phyloP scores from a whole-genome alignment of 1,140 invertebrate genomes.

The Camponotus vicinus region DNA sequence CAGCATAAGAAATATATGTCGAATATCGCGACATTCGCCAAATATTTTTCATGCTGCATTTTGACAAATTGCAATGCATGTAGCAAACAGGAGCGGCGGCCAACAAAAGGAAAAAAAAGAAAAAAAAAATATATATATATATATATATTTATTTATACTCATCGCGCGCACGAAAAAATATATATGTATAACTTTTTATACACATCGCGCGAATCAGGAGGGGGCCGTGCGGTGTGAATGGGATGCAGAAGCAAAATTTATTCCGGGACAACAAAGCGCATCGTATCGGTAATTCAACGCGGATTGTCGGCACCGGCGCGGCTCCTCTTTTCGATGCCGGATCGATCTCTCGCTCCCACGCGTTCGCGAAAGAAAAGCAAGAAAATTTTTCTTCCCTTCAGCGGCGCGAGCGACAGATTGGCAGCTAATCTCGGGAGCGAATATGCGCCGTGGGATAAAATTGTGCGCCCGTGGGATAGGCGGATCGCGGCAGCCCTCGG shows the following conservation, averaged over 20 bases:
- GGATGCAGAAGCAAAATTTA: slow-evolving; percentile 17
- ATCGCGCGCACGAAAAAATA: neutral
- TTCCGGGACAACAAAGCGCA: slow-evolving; percentile 43
- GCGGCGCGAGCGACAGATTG: slow-evolving; percentile 42
- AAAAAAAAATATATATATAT: neutral
- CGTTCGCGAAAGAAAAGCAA: slow-evolving; percentile 33
- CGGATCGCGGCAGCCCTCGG: slow-evolving; percentile 17
- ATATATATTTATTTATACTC: neutral
- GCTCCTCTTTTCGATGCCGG: neutral
- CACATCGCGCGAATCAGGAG: slow-evolving; percentile 20
- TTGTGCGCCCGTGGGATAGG: neutral
- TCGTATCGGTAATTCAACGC: slow-evolving; percentile 32
- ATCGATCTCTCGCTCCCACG: slow-evolving; percentile 38
- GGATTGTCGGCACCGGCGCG: neutral
- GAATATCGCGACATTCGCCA: slow-evolving; percentile 4
- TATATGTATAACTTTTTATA: neutral
- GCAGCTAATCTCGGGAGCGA: slow-evolving; percentile 52
- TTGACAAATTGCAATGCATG: slow-evolving; percentile 39
- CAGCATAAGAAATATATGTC: slow-evolving; percentile 13
- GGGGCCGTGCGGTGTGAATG: neutral
- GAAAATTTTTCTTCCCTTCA: slow-evolving; percentile 46
- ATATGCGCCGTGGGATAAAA: slow-evolving; percentile 32
- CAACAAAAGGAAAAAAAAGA: neutral
- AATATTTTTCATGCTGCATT: slow-evolving; percentile 28
- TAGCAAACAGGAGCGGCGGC: neutral